Evolutionary conservation across 2,888 invertebrate species (phyloP), one percentile per base, ranked within the genome.

Genomic region (Torymus texanus): DNA sequence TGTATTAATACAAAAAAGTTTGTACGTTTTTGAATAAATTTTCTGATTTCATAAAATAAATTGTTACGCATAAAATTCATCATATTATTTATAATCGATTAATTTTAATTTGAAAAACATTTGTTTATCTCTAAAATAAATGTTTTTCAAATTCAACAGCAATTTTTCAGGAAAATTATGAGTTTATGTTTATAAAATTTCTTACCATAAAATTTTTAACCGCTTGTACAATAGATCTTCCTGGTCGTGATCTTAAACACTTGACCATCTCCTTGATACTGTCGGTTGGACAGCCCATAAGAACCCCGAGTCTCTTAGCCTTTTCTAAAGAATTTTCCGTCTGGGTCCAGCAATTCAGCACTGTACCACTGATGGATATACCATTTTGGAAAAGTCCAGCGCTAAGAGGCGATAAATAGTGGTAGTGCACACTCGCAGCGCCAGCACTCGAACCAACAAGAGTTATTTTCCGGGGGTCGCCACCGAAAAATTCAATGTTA

Each of bases 201-300:
- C 41, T 83, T 87, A 93, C 94, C 91, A 91, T 92, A 90, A 93
- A 93, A 85, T 93, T 91, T 90, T 86, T 91, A 85, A 89, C 91
- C 0, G 93, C 92, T 66, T 92, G 90, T 0, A 94, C 93, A n/a
- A 95, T 91, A 62, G 92, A 91, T 56, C 91, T 91, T 0, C 92
- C 94, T 0, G 94, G 93, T 67, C 94, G 91, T 81, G 91, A 90
- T 83, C 92, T 92, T 61, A 95, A 90, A 85, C 95, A 95, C 11
- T 93, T 92, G 0, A 94, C 91, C 90, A 95, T 92, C 41, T 92
- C 92, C 63, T 88, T 87, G 21, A 90, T 92, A 82, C 87, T 91
- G 5, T 85, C 81, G 0, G 91, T 91, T 1, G 94, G 92, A 83
- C 95, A 96, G n/a, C 94, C 94, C 14, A 95, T 90, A 12, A 92